Evolutionary conservation across 2,888 invertebrate genomes (phyloP), one percentile per base, ranked within the genome.

Genomic region (Melinopterus prodromus): DNA sequence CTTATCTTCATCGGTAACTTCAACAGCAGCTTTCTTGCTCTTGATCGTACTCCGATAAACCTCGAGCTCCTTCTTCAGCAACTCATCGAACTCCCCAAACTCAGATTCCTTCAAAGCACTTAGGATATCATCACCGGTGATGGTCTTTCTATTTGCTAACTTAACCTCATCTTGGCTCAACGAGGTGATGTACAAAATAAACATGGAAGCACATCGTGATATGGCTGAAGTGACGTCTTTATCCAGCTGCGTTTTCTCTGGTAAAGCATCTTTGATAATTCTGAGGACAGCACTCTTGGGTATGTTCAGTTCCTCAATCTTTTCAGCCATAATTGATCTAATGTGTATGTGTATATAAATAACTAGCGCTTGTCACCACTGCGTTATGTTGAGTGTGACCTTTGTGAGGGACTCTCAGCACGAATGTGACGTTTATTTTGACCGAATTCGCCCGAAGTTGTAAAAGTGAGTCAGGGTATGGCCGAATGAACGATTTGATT

Each of bases 161-260:
- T 71, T 12, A 16, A 7, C 37, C 9, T n/a, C 74, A 35, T 74
- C 74, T 2, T 26, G 74, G n/a, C 74, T 74, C n/a, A 74, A 4
- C 6, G 74, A n/a, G 9, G 74, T 35, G 6, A 74, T 37, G 36
- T 74, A 35, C 0, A 74, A 35, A 74, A 74, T 74, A 74, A 74
- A 74, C 36, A 74, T 35, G 9, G 74, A 74, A n/a, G 74, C 74
- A 37, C 36, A 35, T 37, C 74, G n/a, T 36, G 26, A n/a, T n/a
- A 74, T 35, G 26, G 74, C 35, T 6, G 35, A 36, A 3, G 37
- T 37, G n/a, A 74, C 26, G 6, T 74, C 74, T 26, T 74, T 37
- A n/a, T 37, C 35, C 37, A 74, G 37, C 35, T 74, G 74, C 4
- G 37, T 6, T 9, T 35, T 36, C 35, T 74, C 74, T 15, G 74